Evolutionary conservation across 2,888 invertebrate genomes (phyloP).

Genomic region (Ametastegia equiseti): DNA sequence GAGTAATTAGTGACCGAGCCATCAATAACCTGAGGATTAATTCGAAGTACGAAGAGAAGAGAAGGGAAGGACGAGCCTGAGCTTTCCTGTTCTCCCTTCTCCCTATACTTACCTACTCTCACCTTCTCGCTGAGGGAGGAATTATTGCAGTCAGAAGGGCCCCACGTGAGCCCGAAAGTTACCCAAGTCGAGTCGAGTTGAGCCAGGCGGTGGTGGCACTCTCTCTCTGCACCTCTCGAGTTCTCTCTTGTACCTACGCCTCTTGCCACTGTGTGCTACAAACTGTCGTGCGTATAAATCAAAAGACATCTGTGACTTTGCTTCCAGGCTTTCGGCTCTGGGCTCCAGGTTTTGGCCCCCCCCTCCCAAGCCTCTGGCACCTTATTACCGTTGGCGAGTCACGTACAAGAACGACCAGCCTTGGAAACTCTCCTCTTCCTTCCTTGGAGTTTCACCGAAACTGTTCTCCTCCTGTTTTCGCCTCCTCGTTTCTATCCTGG

Average conservation of each 20-base stretch:
- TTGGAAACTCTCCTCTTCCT: slow-evolving; percentile 27
- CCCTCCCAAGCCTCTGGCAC: slow-evolving; percentile 15
- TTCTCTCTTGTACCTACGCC: not conserved
- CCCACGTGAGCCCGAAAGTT: not conserved
- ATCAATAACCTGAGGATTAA: slow-evolving; percentile 29
- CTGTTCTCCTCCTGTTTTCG: not conserved
- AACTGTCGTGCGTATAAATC: slow-evolving; percentile 72
- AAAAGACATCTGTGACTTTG: slow-evolving; percentile 71
- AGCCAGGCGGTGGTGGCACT: not conserved
- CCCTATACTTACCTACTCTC: too few species aligned
- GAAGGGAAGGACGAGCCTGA: not conserved
- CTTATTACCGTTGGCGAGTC: slow-evolving; percentile 41
- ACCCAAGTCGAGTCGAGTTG: not conserved
- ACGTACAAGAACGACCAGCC: slow-evolving; percentile 42
- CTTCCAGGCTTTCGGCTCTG: slow-evolving; percentile 17
- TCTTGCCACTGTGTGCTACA: too few species aligned
- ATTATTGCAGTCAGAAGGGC: slow-evolving; percentile 26
- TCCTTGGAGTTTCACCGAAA: slow-evolving; percentile 5
- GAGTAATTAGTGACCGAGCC: slow-evolving; percentile 27
- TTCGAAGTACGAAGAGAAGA: not conserved
- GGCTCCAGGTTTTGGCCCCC: not conserved
- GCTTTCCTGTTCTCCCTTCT: not conserved
- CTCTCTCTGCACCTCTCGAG: not conserved
- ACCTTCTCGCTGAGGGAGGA: not conserved
- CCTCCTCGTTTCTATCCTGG: not conserved